Evolutionary conservation across 2,113 vertebrate genomes (phyloP).

Genomic region (Pachypanchax playfairii): DNA sequence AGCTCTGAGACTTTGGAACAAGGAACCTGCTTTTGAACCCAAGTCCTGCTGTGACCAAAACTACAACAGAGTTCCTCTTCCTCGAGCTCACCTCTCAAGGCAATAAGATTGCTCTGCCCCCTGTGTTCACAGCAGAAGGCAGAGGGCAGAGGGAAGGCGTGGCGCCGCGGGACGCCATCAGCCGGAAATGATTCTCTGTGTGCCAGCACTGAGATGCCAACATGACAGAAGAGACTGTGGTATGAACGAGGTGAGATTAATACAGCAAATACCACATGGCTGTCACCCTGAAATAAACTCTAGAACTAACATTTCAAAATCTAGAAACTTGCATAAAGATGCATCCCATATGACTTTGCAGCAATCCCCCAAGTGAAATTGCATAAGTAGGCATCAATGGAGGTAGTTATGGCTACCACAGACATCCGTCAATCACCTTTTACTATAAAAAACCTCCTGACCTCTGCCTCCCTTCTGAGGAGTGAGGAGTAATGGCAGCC

Average conservation of each 20-base stretch:
- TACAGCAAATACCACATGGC: constrained; percentile 25
- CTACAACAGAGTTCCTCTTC: constrained; percentile 66
- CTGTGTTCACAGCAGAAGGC: constrained; percentile 73
- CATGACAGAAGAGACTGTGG: constrained; percentile 46
- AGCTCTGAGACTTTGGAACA: constrained; percentile 68
- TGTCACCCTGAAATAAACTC: constrained; percentile 27
- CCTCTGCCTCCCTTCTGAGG: constrained; percentile 61
- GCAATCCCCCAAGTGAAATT: constrained; percentile 43
- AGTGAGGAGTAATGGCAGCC: constrained; percentile 69
- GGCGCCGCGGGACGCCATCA: constrained; percentile 57
- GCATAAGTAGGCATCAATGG: constrained; percentile 43
- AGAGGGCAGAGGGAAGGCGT: constrained; percentile 75
- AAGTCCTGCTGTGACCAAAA: constrained; percentile 70
- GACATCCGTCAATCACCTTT: constrained; percentile 69
- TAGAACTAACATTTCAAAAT: constrained; percentile 43
- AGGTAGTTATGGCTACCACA: constrained; percentile 15
- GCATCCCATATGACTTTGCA: constrained; percentile 31
- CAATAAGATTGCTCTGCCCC: constrained; percentile 69
- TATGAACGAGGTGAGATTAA: constrained; percentile 38
- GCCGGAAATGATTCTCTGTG: constrained; percentile 73
- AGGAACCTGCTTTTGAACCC: constrained; percentile 69
- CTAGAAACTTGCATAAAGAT: constrained; percentile 26
- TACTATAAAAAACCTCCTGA: constrained; percentile 61
- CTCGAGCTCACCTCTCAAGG: constrained; percentile 67
- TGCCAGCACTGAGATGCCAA: constrained; percentile 64